phyloP scores from a whole-genome alignment of 2,888 invertebrate genomes.

The Theodoxus fluviatilis region DNA sequence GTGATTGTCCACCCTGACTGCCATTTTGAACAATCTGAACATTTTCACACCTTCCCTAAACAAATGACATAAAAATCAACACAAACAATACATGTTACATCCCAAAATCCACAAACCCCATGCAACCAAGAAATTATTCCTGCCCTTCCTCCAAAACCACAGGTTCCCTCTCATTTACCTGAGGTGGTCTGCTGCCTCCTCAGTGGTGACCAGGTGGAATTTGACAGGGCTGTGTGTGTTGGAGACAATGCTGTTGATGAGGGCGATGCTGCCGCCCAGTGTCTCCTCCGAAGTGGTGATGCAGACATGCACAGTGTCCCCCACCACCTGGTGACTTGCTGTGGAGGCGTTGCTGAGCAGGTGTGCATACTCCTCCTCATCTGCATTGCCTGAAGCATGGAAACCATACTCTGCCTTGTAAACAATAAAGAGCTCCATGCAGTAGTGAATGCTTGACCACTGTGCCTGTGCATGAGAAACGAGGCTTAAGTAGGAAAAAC shows the following conservation, averaged over 20 bases:
- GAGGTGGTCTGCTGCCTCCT: conserved; percentile 41
- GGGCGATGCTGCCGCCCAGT: conserved; percentile 59
- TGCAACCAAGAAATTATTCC: too few species aligned
- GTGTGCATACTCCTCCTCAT: neutral
- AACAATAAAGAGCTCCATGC: too few species aligned
- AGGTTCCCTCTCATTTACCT: conserved; percentile 37
- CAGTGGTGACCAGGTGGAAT: conserved; percentile 57
- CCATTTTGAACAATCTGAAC: too few species aligned
- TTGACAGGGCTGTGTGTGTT: conserved; percentile 54
- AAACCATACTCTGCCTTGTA: neutral
- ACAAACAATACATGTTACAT: too few species aligned
- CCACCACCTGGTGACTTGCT: neutral
- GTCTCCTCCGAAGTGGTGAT: conserved; percentile 55
- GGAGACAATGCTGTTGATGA: conserved; percentile 60
- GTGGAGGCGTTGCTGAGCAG: neutral
- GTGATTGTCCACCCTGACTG: too few species aligned
- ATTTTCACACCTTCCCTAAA: too few species aligned
- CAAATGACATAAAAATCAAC: too few species aligned
- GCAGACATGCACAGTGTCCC: conserved; percentile 43
- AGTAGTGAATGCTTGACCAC: too few species aligned
- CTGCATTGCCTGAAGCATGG: neutral
- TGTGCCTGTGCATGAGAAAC: too few species aligned
- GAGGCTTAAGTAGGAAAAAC: too few species aligned
- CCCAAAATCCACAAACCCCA: too few species aligned
- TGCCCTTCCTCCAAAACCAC: too few species aligned